Conservation (phyloP, 2,888 invertebrate species). For the Amphipoea lucens region DNA sequence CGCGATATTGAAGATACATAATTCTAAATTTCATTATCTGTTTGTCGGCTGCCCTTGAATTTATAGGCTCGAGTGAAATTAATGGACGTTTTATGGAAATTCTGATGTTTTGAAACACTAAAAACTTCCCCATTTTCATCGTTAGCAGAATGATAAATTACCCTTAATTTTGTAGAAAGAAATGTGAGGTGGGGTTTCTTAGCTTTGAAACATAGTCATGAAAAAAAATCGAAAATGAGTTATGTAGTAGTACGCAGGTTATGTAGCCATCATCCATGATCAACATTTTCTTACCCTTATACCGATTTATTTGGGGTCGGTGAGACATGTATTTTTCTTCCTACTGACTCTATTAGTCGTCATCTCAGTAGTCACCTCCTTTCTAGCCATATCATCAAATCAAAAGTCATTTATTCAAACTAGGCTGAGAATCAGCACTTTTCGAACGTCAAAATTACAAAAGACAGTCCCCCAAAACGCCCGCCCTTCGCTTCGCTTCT, state of each 20-base stretch:
- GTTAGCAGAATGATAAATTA: conserved; percentile 47
- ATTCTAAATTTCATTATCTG: conserved; percentile 41
- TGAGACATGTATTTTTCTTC: neutral
- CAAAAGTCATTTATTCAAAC: too few relatives aligned
- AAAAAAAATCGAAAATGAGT: neutral
- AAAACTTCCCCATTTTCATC: conserved; percentile 36
- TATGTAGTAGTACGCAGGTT: too few relatives aligned
- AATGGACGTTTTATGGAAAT: conserved; percentile 50
- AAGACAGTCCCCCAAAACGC: too few relatives aligned
- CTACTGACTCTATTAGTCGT: neutral
- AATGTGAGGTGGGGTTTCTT: neutral
- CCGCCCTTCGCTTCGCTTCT: too few relatives aligned
- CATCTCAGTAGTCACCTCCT: neutral
- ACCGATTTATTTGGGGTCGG: neutral
- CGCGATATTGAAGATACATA: conserved; percentile 24
- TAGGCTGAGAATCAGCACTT: too few relatives aligned
- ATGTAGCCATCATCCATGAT: neutral
- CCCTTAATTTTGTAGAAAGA: conserved; percentile 25
- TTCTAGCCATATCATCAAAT: neutral
- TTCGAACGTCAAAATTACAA: too few relatives aligned
- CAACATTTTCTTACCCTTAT: neutral
- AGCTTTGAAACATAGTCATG: neutral
- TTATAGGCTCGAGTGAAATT: conserved; percentile 45
- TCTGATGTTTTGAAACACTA: conserved; percentile 41
- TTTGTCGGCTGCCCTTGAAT: conserved; percentile 39